Evolutionary conservation across 2,888 invertebrate genomes (phyloP).

Genomic region (Caenorhabditis macrosperma): DNA sequence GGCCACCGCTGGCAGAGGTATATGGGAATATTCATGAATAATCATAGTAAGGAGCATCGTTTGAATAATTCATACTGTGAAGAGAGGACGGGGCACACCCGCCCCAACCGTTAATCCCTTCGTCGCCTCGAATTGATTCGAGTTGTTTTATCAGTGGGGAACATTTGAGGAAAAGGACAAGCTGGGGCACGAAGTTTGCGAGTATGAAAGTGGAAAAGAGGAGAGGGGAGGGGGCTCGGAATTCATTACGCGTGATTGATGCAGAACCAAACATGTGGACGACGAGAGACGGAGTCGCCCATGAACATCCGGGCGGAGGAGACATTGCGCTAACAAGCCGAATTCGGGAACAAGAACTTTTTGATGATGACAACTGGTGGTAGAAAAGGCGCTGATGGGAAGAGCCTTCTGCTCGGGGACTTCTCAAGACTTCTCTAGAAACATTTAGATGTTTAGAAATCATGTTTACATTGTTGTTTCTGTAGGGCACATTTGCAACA

Average conservation of each 20-base stretch:
- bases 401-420: no score
- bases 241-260: constrained; percentile 64
- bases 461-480: no score
- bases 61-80: constrained; percentile 61
- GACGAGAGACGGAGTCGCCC: constrained; percentile 25
- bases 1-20: constrained; percentile 35
- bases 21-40: constrained; percentile 62
- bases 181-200: background rate
- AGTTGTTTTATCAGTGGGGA: constrained; percentile 12
- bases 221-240: constrained; percentile 37
- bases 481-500: background rate
- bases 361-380: no score
- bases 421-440: no score
- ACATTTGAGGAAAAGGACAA: background rate
- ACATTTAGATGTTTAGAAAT: no score
- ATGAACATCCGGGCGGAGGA: constrained; percentile 50
- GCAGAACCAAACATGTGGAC: constrained; percentile 56
- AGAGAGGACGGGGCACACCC: constrained; percentile 33
- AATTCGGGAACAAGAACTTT: constrained; percentile 16
- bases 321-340: constrained; percentile 22
- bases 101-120: constrained; percentile 41
- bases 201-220: constrained; percentile 25
- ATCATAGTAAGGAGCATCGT: constrained; percentile 61
- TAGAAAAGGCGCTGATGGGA: no score
- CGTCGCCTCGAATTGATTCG: constrained; percentile 15